Base-by-base conservation (phyloP, 2,113 vertebrate species). In the Spheniscus mendiculus region DNA sequence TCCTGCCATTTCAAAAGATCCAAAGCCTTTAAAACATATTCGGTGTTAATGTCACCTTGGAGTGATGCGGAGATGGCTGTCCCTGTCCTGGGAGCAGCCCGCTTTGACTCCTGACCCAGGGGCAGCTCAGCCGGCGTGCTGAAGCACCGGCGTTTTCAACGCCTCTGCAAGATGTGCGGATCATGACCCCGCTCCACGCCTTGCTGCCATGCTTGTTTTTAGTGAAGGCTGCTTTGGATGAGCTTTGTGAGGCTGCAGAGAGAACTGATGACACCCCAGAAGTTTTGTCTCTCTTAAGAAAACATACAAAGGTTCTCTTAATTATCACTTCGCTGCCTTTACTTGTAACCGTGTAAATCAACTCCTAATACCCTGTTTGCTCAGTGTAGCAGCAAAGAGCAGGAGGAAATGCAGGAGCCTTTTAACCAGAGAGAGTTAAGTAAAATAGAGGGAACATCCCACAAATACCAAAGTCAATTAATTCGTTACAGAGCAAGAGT, bases 81-180 rank as follows among this genome's bases (percentile, higher is more conserved):
- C 21, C 49, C 66, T 22, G 5, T 2, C 11, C 42, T 20, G 5
- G 42, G 29, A 36, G 42, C 67, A 52, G 74, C 56, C n/a, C 7
- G 5, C 38, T 40, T 8, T 2, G 9, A 29, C 16, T 72, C 44
- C 56, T 4, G 32, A 9, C 19, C 36, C 20, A 7, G 26, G 18
- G 58, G 36, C 30, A 62, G 42, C 59, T 13, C 40, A 23, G 40
- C 0, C 5, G 0, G 19, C 0, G 0, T 10, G 18, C 32, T 22
- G 14, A 32, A 52, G 77, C 2, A 0, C 20, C 6, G 34, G 12
- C 12, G 18, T 7, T 36, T 23, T 58, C 58, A 67, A 21, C n/a
- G 36, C 36, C 59, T 50, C 42, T 21, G 23, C 6, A 38, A 22
- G 19, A 27, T 14, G 5, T 29, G 15, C 3, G 7, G 83, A 17